Base-by-base conservation (phyloP, 2,113 vertebrate species). In the Amia ocellicauda region DNA sequence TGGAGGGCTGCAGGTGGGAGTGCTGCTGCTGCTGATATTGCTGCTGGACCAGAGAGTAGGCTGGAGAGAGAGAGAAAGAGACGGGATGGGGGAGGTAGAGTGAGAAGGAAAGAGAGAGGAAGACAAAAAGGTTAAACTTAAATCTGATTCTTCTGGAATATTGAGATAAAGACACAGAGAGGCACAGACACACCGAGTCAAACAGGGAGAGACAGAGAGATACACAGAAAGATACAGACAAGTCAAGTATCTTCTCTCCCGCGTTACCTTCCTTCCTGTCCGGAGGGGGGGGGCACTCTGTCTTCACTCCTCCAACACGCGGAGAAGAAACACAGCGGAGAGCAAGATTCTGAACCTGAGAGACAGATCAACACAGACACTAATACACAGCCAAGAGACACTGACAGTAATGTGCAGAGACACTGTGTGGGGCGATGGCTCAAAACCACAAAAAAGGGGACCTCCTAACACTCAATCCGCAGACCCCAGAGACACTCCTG, bases 21-120 rank as follows among this genome's bases (percentile, higher is more conserved):
- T 91, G 89, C 73, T 91, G 89, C 57, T 92, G 86, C 49, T 91
- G 89, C 72, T 91, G 90, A 69, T 92, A 91, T 55, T 90, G 89
- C 65, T 93, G 92, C 73, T 93, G 93, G 74, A 90, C 80, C 66
- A 93, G 86, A 0, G 95, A 86, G 75, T 11, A 0, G 51, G 79
- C 57, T 26, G 50, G 2, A 24, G 29, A 47, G 49, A 1, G 27
- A 51, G 41, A 62, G 29, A 45, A 20, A 53, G 1, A 53, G n/a
- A 11, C 8, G 27, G 9, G 23, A 16, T n/a, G 9, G 2, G 11
- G 31, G 31, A 5, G 31, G 31, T 7, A 11, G 7, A 10, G 13
- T 3, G n/a, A 53, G 19, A 19, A 17, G 51, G 7, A 14, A 8
- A 43, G 7, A 29, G 24, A 43, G 2, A 61, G 2, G 41, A 64